Percentiles rank a stretch among this genome's conserved stretches.
phyloP scores from a whole-genome alignment of 2,797 vertebrate genomes.

The Heteromormyrus szaboi region DNA sequence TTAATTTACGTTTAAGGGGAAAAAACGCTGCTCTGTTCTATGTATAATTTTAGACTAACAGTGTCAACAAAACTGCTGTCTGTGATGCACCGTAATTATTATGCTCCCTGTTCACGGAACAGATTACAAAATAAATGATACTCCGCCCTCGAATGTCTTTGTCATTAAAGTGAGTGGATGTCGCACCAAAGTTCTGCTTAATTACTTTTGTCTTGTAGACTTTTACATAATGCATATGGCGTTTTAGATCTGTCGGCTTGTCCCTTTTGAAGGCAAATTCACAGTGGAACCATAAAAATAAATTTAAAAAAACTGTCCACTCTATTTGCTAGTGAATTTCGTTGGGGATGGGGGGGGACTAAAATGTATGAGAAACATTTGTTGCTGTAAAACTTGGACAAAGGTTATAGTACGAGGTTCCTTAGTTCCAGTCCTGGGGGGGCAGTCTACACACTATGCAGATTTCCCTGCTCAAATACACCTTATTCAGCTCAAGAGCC shows the following conservation, averaged over 20 bases:
- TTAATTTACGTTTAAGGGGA: neutral
- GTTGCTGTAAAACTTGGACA: neutral
- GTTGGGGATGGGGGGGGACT: too few species aligned
- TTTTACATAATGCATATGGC: neutral
- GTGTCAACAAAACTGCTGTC: neutral
- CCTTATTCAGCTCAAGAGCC: neutral
- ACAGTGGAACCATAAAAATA: neutral
- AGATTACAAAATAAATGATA: neutral
- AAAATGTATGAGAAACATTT: neutral
- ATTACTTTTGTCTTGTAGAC: neutral
- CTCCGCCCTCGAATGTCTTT: neutral
- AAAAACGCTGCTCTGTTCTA: neutral
- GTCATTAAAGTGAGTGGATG: neutral
- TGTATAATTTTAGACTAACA: neutral
- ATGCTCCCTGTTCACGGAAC: conserved; percentile 10
- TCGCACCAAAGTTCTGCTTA: neutral
- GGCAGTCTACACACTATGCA: neutral
- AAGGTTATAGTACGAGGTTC: neutral
- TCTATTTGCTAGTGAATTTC: neutral
- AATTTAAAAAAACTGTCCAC: neutral
- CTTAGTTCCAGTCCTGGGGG: neutral
- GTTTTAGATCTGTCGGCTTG: neutral
- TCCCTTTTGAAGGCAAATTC: neutral
- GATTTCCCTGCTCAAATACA: neutral
- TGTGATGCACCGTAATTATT: neutral